Percentiles rank a stretch among this genome's conserved stretches.
phyloP scores from a whole-genome alignment of 1,140 invertebrate genomes.

The Conus ventricosus region DNA sequence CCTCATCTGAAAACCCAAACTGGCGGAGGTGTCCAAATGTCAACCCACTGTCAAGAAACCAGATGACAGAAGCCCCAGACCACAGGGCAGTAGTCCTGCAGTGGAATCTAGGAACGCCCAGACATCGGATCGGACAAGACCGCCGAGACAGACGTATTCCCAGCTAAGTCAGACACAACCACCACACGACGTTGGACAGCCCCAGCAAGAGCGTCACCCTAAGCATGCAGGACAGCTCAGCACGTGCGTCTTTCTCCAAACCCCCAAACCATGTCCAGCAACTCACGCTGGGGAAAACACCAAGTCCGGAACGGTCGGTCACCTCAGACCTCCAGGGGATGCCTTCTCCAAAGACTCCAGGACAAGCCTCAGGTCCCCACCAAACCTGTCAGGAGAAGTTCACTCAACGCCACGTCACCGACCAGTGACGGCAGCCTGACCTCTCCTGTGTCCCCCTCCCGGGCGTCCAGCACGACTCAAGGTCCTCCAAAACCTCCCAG shows the following conservation, averaged over 20 bases:
- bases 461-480: background rate
- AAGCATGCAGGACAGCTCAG: background rate
- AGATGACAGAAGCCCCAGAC: background rate
- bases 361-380: background rate
- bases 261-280: background rate
- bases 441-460: background rate
- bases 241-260: background rate
- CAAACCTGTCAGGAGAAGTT: background rate
- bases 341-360: background rate
- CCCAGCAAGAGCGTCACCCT: background rate
- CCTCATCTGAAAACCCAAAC: background rate
- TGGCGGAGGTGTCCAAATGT: background rate
- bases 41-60: background rate
- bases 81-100: background rate
- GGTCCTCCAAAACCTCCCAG: background rate
- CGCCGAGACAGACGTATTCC: background rate
- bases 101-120: background rate
- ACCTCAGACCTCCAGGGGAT: background rate
- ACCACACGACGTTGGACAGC: background rate
- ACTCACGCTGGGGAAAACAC: background rate
- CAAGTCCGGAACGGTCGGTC: background rate
- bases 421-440: background rate
- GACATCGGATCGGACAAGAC: background rate
- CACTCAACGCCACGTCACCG: background rate
- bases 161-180: background rate